Evolutionary conservation across 2,113 vertebrate genomes (phyloP), one percentile per base, ranked within the genome.

Genomic region (Lucifuga dentata): DNA sequence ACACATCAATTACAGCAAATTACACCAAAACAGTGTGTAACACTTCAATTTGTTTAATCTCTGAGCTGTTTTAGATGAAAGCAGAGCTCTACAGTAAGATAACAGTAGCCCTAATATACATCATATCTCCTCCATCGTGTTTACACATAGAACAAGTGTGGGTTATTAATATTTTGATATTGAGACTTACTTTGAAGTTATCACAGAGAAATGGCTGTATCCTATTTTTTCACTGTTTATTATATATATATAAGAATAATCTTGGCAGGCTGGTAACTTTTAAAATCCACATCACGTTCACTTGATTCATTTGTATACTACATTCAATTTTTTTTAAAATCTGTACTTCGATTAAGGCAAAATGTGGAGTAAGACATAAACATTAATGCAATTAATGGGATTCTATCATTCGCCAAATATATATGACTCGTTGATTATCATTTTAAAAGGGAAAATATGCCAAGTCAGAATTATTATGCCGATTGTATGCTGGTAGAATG

Each of bases 1-100:
- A 88, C 90, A 88, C 87, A 88, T 90, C 88, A 87, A 88, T 92
- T 90, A 90, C 81, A 83, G 83, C 84, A 88, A 90, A 89, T 90
- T 89, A 89, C 79, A 88, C 76, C 73, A 81, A 89, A 91, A 91
- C 85, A 89, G 66, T 83, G 76, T 75, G 83, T 68, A 89, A 90
- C 82, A 82, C 86, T 87, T 87, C 79, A 77, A 87, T 86, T 90
- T 86, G 83, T 88, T 88, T 88, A 83, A 89, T 86, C 86, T 88
- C 52, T 40, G 59, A 76, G 80, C 19, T 65, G 77, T 73, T 86
- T 70, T 73, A 52, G 83, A 81, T 85, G 76, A 85, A 86, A 89
- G 85, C 53, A 60, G 44, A 73, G 66, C 41, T 63, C 33, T 76
- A 68, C 38, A 76, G 70, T 68, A 64, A 87, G 60, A 87, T 84